Base-by-base conservation (phyloP, 1,140 invertebrate genomes). In the Anastrepha obliqua region DNA sequence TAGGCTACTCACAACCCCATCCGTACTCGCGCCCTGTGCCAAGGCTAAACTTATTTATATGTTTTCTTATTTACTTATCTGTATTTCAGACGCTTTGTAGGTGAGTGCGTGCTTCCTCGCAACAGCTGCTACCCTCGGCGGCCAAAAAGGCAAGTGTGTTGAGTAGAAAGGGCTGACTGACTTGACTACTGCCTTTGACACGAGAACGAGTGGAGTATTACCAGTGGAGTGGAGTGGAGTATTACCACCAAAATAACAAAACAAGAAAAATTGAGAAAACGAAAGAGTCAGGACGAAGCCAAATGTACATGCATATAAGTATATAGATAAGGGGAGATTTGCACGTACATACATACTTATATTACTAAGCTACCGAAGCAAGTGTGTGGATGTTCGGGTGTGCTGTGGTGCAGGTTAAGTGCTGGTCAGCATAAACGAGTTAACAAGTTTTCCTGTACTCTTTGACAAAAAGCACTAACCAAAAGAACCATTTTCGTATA, bases 41-140 rank as follows among this genome's bases (percentile, higher is more conserved):
- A 55, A 7, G 17, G 44, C 44, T 55, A 58, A 81, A 81, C 74
- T 81, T 81, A 81, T 81, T 81, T 81, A 81, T 81, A 29, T 81
- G 74, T 51, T 81, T 55, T 81, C 44, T 6, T 55, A 55, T 81
- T 81, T 81, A 81, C 55, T 81, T 81, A 81, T 81, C 44, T 58
- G 47, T 29, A 1, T n/a, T 13, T 29, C 74, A 55, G 74, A 17
- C 47, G n/a, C 2, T 78, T 55, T 29, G 47, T 55, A 5, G 47
- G 74, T 81, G 47, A 51, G 47, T 51, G 74, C 7, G 51, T 81
- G 47, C 15, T 20, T 3, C 55, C 47, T 81, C 47, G 20, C 2
- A 9, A 8, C 51, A 58, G 51, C 74, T 81, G 74, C n/a, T 15
- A 51, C 2, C 17, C 74, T 20, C 17, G 74, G 74, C 74, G 74